Evolutionary conservation across 2,888 invertebrate genomes (phyloP).

Genomic region (Geophilus truncorum): DNA sequence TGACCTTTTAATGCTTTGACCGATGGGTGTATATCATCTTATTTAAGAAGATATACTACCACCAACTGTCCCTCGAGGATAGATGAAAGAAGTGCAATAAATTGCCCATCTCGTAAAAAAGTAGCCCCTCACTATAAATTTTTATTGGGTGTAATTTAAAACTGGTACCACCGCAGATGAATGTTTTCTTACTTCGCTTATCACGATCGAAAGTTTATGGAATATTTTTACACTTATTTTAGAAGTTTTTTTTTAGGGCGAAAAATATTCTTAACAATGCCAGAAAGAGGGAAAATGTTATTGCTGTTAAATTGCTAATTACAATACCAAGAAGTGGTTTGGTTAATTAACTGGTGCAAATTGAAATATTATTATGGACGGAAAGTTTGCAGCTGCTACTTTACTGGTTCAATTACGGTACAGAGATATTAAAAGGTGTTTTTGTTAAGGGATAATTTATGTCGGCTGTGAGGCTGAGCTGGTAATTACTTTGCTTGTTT

Average conservation of each 20-base stretch:
- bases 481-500: slow-evolving; percentile 11
- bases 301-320: too few species aligned
- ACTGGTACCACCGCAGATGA: neutral
- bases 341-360: too few species aligned
- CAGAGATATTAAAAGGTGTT: neutral
- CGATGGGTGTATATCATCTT: slow-evolving; percentile 15
- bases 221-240: too few species aligned
- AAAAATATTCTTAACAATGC: too few species aligned
- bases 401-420: too few species aligned
- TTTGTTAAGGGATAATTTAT: neutral
- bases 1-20: slow-evolving; percentile 12
- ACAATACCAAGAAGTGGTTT: too few species aligned
- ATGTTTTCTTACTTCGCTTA: neutral
- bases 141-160: slow-evolving; percentile 16
- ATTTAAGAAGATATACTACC: neutral
- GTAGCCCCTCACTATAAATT: neutral
- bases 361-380: too few species aligned
- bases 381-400: too few species aligned
- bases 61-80: neutral
- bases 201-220: neutral
- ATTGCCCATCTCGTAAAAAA: slow-evolving; percentile 8
- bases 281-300: too few species aligned
- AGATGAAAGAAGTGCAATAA: neutral
- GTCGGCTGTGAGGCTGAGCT: neutral
- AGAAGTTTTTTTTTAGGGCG: too few species aligned